Conservation (phyloP, 2,888 invertebrate genomes). For the Eristalis tenax region DNA sequence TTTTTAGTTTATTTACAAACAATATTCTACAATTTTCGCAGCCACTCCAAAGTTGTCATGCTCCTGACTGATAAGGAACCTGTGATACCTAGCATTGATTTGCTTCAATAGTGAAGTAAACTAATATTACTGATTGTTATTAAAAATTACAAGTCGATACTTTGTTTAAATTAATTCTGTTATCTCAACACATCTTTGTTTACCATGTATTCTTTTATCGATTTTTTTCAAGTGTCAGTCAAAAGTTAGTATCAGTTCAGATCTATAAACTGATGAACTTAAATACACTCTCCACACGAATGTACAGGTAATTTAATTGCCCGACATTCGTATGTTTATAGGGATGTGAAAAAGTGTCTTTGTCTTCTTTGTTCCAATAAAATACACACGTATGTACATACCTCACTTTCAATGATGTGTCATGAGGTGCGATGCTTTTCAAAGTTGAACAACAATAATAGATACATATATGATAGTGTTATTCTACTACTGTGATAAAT, state of each 20-base stretch:
- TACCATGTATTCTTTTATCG: not conserved
- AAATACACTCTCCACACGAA: not conserved
- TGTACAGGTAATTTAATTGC: not conserved
- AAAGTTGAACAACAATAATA: not conserved
- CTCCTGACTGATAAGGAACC: no score
- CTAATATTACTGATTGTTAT: no score
- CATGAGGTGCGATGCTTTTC: not conserved
- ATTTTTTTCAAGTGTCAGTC: not conserved
- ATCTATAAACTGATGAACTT: not conserved
- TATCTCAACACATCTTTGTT: no score
- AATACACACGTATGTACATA: not conserved
- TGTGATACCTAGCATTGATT: no score
- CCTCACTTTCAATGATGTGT: not conserved
- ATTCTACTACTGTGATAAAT: not conserved
- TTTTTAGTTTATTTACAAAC: no score
- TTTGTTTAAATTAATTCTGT: no score
- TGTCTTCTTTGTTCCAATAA: not conserved
- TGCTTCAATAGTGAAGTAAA: no score
- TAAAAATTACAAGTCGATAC: no score
- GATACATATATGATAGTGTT: not conserved
- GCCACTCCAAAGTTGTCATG: no score
- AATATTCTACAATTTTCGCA: no score
- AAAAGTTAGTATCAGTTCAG: not conserved
- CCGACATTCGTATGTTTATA: not conserved
- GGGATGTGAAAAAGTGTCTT: not conserved